Conservation (phyloP, 2,797 vertebrate species). For the Sus cebifrons region DNA sequence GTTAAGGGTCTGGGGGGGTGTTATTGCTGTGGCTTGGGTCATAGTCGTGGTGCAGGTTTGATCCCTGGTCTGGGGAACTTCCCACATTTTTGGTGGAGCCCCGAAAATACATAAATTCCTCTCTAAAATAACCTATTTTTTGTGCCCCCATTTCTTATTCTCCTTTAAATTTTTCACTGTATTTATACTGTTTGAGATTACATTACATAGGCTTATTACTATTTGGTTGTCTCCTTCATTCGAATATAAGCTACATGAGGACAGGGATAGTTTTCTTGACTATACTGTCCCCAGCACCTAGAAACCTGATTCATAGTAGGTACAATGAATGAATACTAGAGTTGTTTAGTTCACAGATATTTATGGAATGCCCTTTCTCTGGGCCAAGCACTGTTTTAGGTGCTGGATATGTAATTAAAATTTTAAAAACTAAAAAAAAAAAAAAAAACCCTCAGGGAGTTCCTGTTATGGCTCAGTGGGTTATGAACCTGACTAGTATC, state of each 20-base stretch:
- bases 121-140: not conserved
- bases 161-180: not conserved
- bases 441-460: not conserved
- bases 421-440: not conserved
- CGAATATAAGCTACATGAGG: not conserved
- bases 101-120: not conserved
- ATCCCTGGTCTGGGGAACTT: too few relatives aligned
- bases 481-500: too few relatives aligned
- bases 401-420: not conserved
- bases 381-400: not conserved
- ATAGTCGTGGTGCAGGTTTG: too few relatives aligned
- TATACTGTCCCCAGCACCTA: not conserved
- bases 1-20: too few relatives aligned
- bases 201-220: not conserved
- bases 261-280: not conserved
- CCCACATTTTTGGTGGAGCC: too few relatives aligned
- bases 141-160: not conserved
- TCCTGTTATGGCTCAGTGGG: too few relatives aligned
- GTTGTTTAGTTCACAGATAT: not conserved
- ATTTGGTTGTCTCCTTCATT: conserved; percentile 23
- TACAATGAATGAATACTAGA: not conserved
- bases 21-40: too few relatives aligned
- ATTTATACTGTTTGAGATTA: conserved; percentile 6
- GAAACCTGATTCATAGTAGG: not conserved
- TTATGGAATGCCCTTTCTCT: conserved; percentile 17